Evolutionary conservation across 2,113 vertebrate genomes (phyloP).

Genomic region (Peromyscus californicus): DNA sequence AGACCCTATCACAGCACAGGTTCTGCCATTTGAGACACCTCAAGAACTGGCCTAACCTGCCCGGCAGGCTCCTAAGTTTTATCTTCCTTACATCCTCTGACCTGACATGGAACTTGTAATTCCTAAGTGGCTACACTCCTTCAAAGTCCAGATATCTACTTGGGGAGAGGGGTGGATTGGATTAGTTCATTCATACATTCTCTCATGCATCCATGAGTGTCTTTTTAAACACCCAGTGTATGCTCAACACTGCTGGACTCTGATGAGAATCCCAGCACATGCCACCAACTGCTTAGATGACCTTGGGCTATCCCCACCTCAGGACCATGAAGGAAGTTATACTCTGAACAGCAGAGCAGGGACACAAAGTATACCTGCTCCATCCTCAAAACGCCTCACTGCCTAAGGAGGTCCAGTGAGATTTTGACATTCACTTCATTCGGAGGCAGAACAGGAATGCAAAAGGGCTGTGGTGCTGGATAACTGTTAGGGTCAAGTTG

Average conservation of each 20-base stretch:
- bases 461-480: background rate
- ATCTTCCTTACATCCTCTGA: background rate
- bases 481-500: background rate
- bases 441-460: background rate
- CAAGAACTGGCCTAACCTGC: background rate
- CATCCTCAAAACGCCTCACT: background rate
- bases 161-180: background rate
- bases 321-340: background rate
- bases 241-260: background rate
- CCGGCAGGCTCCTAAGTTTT: background rate
- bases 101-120: background rate
- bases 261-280: background rate
- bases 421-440: background rate
- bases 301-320: too few species aligned
- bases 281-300: background rate
- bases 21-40: background rate
- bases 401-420: too few species aligned
- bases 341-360: background rate
- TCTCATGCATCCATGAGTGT: background rate
- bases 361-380: background rate
- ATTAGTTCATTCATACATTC: background rate
- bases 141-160: background rate
- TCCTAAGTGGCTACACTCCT: background rate
- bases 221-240: background rate
- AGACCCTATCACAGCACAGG: background rate